Evolutionary conservation across 2,113 vertebrate species (phyloP).

Genomic region (Machaerirhynchus nigripectus): DNA sequence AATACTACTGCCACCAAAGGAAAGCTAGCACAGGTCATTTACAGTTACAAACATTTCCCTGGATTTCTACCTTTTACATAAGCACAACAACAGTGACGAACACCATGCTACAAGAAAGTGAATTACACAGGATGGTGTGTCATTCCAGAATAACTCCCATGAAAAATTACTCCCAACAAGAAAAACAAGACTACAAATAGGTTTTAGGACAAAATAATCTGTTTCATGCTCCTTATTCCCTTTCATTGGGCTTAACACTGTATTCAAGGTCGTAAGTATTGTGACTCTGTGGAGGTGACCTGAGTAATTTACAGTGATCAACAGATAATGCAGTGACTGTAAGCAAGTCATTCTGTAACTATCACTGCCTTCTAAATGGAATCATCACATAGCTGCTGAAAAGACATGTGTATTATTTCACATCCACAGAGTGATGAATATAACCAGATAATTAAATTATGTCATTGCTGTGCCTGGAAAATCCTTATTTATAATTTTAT

Average conservation of each 20-base stretch:
- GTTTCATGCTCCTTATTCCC: conserved; percentile 45
- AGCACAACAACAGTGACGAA: background rate
- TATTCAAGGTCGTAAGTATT: conserved; percentile 33
- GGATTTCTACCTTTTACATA: background rate
- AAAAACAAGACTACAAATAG: background rate
- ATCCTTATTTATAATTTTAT: background rate
- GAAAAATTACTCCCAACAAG: background rate
- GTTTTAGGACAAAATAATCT: background rate
- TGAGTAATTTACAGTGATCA: conserved; percentile 6
- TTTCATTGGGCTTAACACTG: background rate
- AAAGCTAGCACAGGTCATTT: background rate
- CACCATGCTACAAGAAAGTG: background rate
- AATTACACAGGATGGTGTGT: background rate
- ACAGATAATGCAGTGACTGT: background rate
- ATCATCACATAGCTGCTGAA: background rate
- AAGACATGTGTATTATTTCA: background rate
- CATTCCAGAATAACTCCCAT: background rate
- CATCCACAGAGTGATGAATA: background rate
- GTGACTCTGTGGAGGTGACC: background rate
- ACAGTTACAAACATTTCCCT: background rate
- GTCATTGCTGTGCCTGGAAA: background rate
- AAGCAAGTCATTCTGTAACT: background rate
- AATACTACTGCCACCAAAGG: background rate
- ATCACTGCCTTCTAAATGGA: conserved; percentile 11
- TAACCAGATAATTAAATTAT: conserved; percentile 15